These are phyloP conservation scores for Cardiocondyla obscurior DNA, from an alignment of 1,140 invertebrate species.

Conservation along the genomic window DNA sequence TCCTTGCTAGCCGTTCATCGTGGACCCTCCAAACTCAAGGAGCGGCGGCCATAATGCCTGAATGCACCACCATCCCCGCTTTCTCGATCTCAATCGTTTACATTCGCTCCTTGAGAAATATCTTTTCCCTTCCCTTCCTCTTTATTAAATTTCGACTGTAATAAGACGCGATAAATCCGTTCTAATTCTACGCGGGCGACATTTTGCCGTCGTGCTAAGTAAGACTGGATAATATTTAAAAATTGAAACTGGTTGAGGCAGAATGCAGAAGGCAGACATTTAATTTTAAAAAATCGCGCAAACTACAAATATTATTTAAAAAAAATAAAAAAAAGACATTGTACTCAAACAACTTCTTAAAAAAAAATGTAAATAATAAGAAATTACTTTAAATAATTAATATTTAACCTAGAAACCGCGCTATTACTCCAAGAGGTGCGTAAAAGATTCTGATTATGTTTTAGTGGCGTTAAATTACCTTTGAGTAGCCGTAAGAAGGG, in stretches of 20 bases:
- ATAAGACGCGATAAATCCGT: slow-evolving; percentile 78
- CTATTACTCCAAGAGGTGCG: background rate
- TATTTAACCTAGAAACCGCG: background rate
- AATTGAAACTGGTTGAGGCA: no score
- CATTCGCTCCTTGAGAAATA: slow-evolving; percentile 25
- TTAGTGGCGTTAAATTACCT: background rate
- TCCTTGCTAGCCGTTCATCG: slow-evolving; percentile 75
- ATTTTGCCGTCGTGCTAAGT: slow-evolving; percentile 75
- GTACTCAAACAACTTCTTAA: background rate
- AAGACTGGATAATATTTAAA: slow-evolving; percentile 2
- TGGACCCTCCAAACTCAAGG: slow-evolving; percentile 80
- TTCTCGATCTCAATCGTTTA: slow-evolving; percentile 50
- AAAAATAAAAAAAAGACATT: no score
- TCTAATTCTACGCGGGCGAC: slow-evolving; percentile 76
- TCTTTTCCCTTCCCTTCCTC: background rate
- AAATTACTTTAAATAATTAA: background rate
- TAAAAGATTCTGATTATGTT: background rate
- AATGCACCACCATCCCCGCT: slow-evolving; percentile 78
- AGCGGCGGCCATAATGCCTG: slow-evolving; percentile 82
- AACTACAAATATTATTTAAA: no score
- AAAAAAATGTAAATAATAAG: background rate
- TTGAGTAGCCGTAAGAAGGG: background rate
- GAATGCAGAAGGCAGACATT: no score
- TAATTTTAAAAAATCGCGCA: no score
- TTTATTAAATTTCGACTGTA: slow-evolving; percentile 81